A percentile compares a stretch with the other conserved stretches of the same genome.
phyloP scores from a whole-genome alignment of 2,888 invertebrate species.

The Platynereis dumerilii region DNA sequence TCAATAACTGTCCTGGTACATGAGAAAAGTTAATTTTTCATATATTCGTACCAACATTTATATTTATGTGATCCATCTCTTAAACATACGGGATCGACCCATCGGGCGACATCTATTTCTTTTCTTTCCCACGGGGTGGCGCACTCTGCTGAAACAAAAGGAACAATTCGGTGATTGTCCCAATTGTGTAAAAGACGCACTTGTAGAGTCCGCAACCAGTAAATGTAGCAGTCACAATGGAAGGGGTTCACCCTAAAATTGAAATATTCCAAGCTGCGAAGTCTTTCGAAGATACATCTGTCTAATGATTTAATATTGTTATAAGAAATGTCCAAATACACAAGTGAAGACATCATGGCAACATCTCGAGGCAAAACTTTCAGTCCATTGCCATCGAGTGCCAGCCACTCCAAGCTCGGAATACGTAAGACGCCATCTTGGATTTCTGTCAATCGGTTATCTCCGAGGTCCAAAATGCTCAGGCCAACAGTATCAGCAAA shows the following conservation, averaged over 20 bases:
- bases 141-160: conserved; percentile 37
- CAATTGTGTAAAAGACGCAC: conserved; percentile 29
- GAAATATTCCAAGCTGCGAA: conserved; percentile 30
- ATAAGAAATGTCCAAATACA: conserved; percentile 47
- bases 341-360: conserved; percentile 44
- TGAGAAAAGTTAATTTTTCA: too few relatives aligned
- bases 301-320: conserved; percentile 32
- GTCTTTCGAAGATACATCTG: conserved; percentile 28
- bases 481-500: conserved; percentile 29
- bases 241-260: conserved; percentile 39
- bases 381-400: conserved; percentile 37
- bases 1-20: too few relatives aligned
- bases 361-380: conserved; percentile 47
- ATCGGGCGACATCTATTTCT: conserved; percentile 31
- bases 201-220: conserved; percentile 35
- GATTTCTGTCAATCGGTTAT: conserved; percentile 32
- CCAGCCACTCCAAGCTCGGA: conserved; percentile 30
- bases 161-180: conserved; percentile 28
- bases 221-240: conserved; percentile 35
- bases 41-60: conserved; percentile 7
- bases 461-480: conserved; percentile 29
- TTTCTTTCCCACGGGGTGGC: conserved; percentile 26
- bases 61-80: conserved; percentile 5
- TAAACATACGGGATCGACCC: conserved; percentile 30
- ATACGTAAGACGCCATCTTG: conserved; percentile 31